Conservation (phyloP, 1,140 invertebrate genomes). For the Bombus affinis region DNA sequence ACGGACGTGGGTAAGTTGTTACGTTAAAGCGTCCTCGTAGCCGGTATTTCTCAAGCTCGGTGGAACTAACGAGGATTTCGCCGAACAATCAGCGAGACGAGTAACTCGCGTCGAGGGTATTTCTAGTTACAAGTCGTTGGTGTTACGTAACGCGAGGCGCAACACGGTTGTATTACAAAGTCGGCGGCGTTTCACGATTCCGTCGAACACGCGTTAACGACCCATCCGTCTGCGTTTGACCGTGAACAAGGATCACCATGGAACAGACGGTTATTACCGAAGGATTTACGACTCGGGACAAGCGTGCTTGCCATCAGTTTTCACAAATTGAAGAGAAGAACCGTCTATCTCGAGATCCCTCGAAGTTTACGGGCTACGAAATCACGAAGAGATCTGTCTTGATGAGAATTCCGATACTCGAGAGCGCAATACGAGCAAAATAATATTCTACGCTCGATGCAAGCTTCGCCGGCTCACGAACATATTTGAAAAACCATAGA, state of each 20-base stretch:
- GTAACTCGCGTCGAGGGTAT: constrained; percentile 8
- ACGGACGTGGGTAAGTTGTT: background rate
- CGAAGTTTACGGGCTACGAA: background rate
- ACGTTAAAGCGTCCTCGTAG: background rate
- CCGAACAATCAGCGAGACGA: background rate
- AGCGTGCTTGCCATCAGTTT: background rate
- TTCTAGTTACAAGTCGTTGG: constrained; percentile 35
- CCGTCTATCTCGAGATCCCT: background rate
- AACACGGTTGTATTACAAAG: constrained; percentile 6
- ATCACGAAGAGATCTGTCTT: background rate
- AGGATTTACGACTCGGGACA: constrained; percentile 26
- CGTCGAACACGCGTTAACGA: constrained; percentile 31
- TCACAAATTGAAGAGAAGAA: constrained; percentile 16
- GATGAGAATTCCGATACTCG: constrained; percentile 8
- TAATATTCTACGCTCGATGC: too few species aligned
- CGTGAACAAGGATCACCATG: constrained; percentile 13
- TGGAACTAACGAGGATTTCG: constrained; percentile 29
- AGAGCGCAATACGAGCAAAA: too few species aligned
- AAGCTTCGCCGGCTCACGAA: too few species aligned
- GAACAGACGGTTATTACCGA: constrained; percentile 24
- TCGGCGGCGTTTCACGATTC: background rate
- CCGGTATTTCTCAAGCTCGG: background rate
- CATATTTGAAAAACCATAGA: too few species aligned
- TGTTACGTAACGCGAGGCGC: constrained; percentile 34
- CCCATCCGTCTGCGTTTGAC: background rate